Base-by-base conservation (phyloP, 2,113 vertebrate genomes). In the Elephas maximus region DNA sequence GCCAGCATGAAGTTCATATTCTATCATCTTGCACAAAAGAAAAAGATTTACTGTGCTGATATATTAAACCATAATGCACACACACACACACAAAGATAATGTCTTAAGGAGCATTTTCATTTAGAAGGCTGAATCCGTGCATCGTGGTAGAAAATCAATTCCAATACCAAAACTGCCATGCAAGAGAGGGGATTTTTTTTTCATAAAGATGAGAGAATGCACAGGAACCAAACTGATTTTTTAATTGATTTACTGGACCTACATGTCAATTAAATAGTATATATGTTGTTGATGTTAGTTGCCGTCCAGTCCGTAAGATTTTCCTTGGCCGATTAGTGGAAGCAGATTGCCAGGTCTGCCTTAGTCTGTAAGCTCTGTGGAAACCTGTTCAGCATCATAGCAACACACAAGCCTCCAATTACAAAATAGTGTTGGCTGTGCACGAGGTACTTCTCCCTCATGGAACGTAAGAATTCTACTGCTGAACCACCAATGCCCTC, bases 101-200 rank as follows among this genome's bases (percentile, higher is more conserved):
- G 10, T 44, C 5, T 57, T 81, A 74, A 53, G 44, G 11, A 91
- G 44, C 44, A 53, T 86, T 96, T 84, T 89, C 48, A 91, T 37
- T 71, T 60, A 77, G 18, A 85, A 88, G 28, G 71, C 48, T 71
- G 45, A 73, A 65, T 79, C 51, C 67, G 6, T 37, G 11, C 85
- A 4, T 76, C 92, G 76, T 79, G 15, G 20, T 73, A 24, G 95
- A 76, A 92, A 92, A 78, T 67, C 21, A 97, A 95, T 48, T 48
- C 48, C 6, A 48, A 48, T 48, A 48, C 48, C 48, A 48, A 48
- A 87, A 60, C 8, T 7, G 71, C 65, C 65, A 12, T 95, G 24
- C 28, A 44, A 93, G 18, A 93, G 48, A 84, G 17, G 73, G 1
- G 8, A 88, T 84, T 90, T 84, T 90, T 84, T 90, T 84, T 90